Evolutionary conservation across 2,888 invertebrate genomes (phyloP), one percentile per base, ranked within the genome.

Genomic region (Ryuthela nishihirai): DNA sequence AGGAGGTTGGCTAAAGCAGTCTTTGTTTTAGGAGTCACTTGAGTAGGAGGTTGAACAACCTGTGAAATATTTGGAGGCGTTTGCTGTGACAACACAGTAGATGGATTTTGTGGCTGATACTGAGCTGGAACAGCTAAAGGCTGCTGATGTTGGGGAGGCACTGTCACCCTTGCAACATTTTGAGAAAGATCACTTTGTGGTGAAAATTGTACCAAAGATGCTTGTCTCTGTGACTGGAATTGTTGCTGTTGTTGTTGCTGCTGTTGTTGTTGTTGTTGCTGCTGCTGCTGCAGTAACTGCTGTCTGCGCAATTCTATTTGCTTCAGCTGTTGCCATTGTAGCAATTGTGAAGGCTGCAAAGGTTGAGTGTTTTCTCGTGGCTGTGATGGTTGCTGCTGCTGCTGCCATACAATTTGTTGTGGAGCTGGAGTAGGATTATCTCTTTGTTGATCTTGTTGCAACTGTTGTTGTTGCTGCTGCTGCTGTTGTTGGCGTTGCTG

Each of bases 1-100:
- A 95, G 78, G 88, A 95, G 89, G 73, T 94, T 92, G 15, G 94
- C 94, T 54, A 97, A 78, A 0, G 95, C 95, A 0, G 94, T 94
- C 78, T 95, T 97, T 3, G 93, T 91, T 76, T 91, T 91, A 0
- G 87, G 83, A 70, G 88, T 88, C 46, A 91, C 90, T 35, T 70
- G 69, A 23, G 66, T 43, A 18, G 63, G 26, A 47, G 58, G 35
- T 41, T 36, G 36, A 15, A 40, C 34, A 38, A 24, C 41, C 34
- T 43, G 41, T 4, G 32, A 36, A 6, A 34, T 35, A 35, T 42
- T 21, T 17, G 50, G 64, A 34, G 62, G 59, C 25, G 61, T 56
- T 34, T 53, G 59, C 23, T 50, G 62, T 21, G 49, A 38, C 38
- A 58, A 36, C 20, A 54, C 38, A 26, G 38, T 32, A 29, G 62